Evolutionary conservation across 2,888 invertebrate genomes (phyloP), one percentile per base, ranked within the genome.

Genomic region (Agriopis leucophaearia): DNA sequence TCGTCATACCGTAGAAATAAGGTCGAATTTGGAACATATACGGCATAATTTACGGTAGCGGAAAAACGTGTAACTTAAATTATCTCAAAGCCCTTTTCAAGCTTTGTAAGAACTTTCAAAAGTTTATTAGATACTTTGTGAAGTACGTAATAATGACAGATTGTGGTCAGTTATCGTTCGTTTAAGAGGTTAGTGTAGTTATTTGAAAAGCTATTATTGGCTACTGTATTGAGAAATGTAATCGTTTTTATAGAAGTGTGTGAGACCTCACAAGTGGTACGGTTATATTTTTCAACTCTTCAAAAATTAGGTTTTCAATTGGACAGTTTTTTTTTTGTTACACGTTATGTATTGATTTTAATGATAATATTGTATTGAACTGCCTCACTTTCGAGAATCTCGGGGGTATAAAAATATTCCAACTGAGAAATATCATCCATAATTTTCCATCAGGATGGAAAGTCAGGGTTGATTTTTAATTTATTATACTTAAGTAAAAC

Each of bases 151-250:
- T 18, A 54, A 45, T 64, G 15, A 48, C 51, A 44, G 51, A 59
- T 44, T 54, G 60, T 36, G 55, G 62, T 50, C 50, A 56, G 56
- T 60, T 55, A 60, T 42, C 10, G 27, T 18, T 48, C 50, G 66
- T 61, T 36, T n/a, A 55, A 8, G 9, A 50, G 60, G 60, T 56
- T 60, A 66, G 55, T 52, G 45, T 8, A 38, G 65, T 48, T 40
- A 54, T 65, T 65, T 65, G 9, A 8, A 47, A 65, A 51, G 44
- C 50, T 27, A 55, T 55, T 58, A 50, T 58, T 45, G 64, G 51
- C 64, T 58, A 52, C 64, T 38, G 64, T 58, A 6, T 64, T 52
- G 57, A 58, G 42, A 51, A 50, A 57, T 54, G 16, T 18, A 58
- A 47, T 48, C 8, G 16, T 12, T 58, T 57, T 48, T 12, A 38